A percentile compares a stretch with the other conserved stretches of the same genome.
phyloP scores from a whole-genome alignment of 2,113 vertebrate species.

The Pardalotus punctatus region DNA sequence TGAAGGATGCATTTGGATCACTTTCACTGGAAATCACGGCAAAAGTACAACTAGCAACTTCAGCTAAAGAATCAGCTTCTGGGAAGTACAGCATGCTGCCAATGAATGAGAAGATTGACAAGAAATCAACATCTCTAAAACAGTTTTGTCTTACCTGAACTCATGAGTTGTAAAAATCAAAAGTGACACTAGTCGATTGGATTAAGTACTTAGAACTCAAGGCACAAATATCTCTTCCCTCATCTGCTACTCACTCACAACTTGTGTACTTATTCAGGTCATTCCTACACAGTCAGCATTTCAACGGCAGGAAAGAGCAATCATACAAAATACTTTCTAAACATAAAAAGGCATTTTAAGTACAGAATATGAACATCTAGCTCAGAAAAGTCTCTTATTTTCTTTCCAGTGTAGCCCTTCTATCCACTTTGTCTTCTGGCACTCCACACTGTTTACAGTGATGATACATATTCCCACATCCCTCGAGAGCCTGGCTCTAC shows the following conservation, averaged over 20 bases:
- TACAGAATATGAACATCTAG: neutral
- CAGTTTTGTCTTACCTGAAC: neutral
- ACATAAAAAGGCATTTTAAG: neutral
- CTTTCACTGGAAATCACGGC: neutral
- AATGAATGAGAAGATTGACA: neutral
- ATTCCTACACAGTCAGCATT: neutral
- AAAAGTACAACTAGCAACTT: neutral
- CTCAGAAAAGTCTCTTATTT: neutral
- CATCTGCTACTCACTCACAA: neutral
- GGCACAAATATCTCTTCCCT: neutral
- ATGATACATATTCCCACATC: neutral
- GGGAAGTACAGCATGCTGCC: neutral
- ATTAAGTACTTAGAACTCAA: neutral
- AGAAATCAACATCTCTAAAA: neutral
- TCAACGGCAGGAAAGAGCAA: neutral
- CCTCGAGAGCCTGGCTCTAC: neutral
- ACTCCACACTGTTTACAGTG: neutral
- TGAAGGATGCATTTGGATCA: neutral
- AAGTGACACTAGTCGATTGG: neutral
- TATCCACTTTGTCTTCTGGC: neutral
- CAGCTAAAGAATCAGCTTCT: neutral
- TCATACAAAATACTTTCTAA: neutral
- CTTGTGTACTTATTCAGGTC: neutral
- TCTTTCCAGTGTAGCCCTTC: neutral
- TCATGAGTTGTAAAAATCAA: neutral